Evolutionary conservation across 2,113 vertebrate genomes (phyloP).

Genomic region (Girardinichthys multiradiatus): DNA sequence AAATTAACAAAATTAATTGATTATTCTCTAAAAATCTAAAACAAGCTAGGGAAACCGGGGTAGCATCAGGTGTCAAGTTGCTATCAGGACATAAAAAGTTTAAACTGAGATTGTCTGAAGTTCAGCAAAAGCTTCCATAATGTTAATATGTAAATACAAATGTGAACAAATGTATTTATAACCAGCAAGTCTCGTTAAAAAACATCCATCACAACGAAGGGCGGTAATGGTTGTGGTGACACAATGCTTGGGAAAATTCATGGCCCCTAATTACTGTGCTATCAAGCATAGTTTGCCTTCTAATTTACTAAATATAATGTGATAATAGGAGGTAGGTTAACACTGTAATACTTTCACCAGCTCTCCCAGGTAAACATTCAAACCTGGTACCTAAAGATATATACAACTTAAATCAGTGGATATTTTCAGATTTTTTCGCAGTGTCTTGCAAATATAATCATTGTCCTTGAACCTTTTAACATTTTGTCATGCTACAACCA

Average conservation of each 20-base stretch:
- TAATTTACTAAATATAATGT: conserved; percentile 54
- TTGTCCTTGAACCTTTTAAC: too few relatives aligned
- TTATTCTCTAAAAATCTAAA: background rate
- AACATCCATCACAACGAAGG: conserved; percentile 65
- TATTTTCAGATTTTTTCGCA: too few relatives aligned
- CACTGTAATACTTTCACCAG: conserved; percentile 1
- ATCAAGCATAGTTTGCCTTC: conserved; percentile 59
- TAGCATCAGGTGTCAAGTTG: background rate
- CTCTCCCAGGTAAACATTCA: conserved; percentile 2
- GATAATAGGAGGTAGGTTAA: conserved; percentile 44
- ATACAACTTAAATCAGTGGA: too few relatives aligned
- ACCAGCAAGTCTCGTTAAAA: conserved; percentile 64
- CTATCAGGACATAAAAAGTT: background rate
- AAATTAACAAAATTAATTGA: background rate
- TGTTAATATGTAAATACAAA: conserved; percentile 65
- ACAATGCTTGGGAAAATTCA: conserved; percentile 59
- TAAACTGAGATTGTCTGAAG: conserved; percentile 21
- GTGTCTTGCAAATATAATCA: too few relatives aligned
- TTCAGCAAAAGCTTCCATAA: conserved; percentile 40
- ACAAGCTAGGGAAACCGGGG: background rate
- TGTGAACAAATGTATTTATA: conserved; percentile 69
- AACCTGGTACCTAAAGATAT: background rate
- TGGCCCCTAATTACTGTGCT: conserved; percentile 65
- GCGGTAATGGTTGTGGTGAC: conserved; percentile 58
- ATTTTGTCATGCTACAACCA: too few relatives aligned